Evolutionary conservation across 2,113 vertebrate genomes (phyloP), one percentile per base, ranked within the genome.

Genomic region (Larimichthys polyactis): DNA sequence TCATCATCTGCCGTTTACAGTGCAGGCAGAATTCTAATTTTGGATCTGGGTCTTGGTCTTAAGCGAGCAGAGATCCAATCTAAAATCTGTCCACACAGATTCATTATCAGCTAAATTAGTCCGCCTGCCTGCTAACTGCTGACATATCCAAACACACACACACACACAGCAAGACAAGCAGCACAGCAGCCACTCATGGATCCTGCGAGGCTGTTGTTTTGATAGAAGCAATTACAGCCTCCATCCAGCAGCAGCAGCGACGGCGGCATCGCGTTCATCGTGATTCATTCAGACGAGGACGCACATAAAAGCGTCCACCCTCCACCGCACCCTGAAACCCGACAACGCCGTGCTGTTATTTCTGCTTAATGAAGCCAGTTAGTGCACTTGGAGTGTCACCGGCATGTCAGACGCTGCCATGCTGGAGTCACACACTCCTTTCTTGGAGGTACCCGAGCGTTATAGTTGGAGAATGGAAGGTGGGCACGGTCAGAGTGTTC

Each of bases 31-130:
- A 36, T 1, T 36, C 36, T 36, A 36, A 36, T 11, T 11, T 16
- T 11, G 4, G 6, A n/a, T 57, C 68, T 10, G 11, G 4, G 48
- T 16, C 9, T 36, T 8, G 36, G 36, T 36, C 36, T 36, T 36
- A 4, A 43, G 5, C n/a, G 8, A 43, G 36, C 24, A 20, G 55
- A 71, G 58, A 64, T 54, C 48, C 32, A 27, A 70, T 62, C 58
- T 55, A 2, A 54, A 64, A 54, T 63, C 36, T 22, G 29, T 74
- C 71, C 54, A 32, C 71, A 29, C 52, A 29, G n/a, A 70, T 52
- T 71, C 76, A 63, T 64, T 71, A 71, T 57, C 49, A 12, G 51
- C 2, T 64, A 12, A 55, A 64, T 71, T 63, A 71, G 22, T 54
- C 57, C 7, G 55, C 3, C 16, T n/a, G 29, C 8, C 48, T 71